Base-by-base conservation (phyloP, 2,113 vertebrate genomes). In the Psettodes erumei region DNA sequence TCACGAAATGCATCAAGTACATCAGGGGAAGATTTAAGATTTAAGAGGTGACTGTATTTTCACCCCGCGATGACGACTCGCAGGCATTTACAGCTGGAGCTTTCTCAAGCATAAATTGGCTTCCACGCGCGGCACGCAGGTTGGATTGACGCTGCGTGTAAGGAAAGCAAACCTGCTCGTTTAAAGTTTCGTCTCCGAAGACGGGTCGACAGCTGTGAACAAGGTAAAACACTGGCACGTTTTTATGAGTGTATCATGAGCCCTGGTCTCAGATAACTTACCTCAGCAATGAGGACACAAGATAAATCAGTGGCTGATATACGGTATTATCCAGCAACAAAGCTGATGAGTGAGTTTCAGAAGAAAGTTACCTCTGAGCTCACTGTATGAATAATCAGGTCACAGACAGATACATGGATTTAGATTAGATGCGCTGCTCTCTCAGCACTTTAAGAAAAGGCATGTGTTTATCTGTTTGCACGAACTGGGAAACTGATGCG, bases 21-120 rank as follows among this genome's bases (percentile, higher is more conserved):
- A 35, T 71, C 35, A 59, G n/a, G 21, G 40, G 15, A 78, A 40
- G 8, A 13, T 43, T 43, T 51, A 65, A 32, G 42, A 33, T 53
- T 43, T 51, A 65, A 32, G 42, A 33, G 43, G 28, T 19, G 6
- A 2, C 7, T 23, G 25, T 40, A 45, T 35, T 45, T n/a, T 60
- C 11, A 10, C 28, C 3, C 19, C n/a, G 23, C 2, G 13, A 28
- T 37, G 33, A 55, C 21, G 8, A 16, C 9, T 33, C 5, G 23
- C 23, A 27, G 35, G 12, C 8, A 8, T 65, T 48, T 28, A 47
- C 28, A 55, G 61, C 21, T 28, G 13, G 3, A 56, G 50, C 9
- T 59, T 23, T 50, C 8, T 48, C 32, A 40, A 54, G 42, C 5
- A 45, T 18, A 11, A 45, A 56, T 43, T 27, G n/a, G n/a, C n/a